A percentile compares a stretch with the other conserved stretches of the same genome.
phyloP scores from a whole-genome alignment of 2,888 invertebrate genomes.

The Atrina japonica region DNA sequence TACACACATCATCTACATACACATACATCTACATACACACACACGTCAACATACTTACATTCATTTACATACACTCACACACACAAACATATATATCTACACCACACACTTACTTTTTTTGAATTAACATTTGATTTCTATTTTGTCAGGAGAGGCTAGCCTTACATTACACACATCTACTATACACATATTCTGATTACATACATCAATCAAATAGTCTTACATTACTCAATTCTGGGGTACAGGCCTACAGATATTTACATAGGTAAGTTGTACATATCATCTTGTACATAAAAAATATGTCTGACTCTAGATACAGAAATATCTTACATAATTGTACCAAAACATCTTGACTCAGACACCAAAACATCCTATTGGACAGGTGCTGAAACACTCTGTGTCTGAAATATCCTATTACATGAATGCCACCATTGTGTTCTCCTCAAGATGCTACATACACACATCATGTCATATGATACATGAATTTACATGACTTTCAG shows the following conservation, averaged over 20 bases:
- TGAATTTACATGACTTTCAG: no score
- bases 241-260: conserved; percentile 91
- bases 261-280: conserved; percentile 80
- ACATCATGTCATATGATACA: no score
- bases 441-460: no score
- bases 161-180: conserved; percentile 83
- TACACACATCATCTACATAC: no score
- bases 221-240: conserved; percentile 91
- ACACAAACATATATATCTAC: background rate
- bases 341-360: conserved; percentile 1
- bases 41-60: no score
- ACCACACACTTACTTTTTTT: background rate
- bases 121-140: background rate
- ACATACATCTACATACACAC: no score
- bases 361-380: conserved; percentile 4
- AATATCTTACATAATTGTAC: background rate
- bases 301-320: background rate
- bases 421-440: no score
- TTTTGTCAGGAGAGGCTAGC: conserved; percentile 72
- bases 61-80: no score
- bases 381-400: no score
- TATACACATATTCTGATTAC: conserved; percentile 87
- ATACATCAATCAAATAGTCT: conserved; percentile 88
- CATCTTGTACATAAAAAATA: no score
- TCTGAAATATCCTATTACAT: no score